phyloP scores from a whole-genome alignment of 1,140 invertebrate species.

The Drosophila kanapiae region DNA sequence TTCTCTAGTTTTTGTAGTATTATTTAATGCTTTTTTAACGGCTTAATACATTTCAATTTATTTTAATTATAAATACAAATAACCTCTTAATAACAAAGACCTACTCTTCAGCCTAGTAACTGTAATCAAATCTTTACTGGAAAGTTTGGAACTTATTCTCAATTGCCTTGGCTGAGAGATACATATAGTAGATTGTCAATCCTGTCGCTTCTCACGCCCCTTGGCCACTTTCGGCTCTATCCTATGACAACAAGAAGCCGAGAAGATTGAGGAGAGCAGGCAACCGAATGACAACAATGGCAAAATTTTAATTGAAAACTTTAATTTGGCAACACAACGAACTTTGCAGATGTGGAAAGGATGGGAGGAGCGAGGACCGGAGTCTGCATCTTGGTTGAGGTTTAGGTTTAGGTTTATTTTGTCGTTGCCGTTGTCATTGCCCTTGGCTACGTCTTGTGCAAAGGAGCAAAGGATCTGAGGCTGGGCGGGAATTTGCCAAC shows the following conservation, averaged over 20 bases:
- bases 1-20: too few relatives aligned
- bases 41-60: neutral
- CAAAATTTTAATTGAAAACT: constrained; percentile 82
- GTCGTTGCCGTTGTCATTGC: constrained; percentile 74
- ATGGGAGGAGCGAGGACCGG: constrained; percentile 1
- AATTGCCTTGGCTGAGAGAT: constrained; percentile 1
- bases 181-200: constrained; percentile 9
- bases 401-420: constrained; percentile 45
- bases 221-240: constrained; percentile 19
- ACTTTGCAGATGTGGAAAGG: constrained; percentile 27
- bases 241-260: constrained; percentile 45
- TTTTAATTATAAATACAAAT: neutral
- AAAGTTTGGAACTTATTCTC: constrained; percentile 17
- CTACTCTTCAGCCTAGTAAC: constrained; percentile 1
- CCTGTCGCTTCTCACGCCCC: constrained; percentile 38
- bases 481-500: constrained; percentile 59
- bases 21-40: too few relatives aligned
- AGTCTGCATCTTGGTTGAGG: constrained; percentile 67
- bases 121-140: constrained; percentile 10
- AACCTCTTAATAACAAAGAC: neutral
- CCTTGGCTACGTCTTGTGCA: constrained; percentile 74
- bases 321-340: constrained; percentile 76
- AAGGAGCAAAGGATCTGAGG: constrained; percentile 52
- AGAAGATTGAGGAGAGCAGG: constrained; percentile 44
- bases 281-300: constrained; percentile 65